A percentile compares a stretch with the other conserved stretches of the same genome.
phyloP scores from a whole-genome alignment of 2,113 vertebrate species.

The Ia io region DNA sequence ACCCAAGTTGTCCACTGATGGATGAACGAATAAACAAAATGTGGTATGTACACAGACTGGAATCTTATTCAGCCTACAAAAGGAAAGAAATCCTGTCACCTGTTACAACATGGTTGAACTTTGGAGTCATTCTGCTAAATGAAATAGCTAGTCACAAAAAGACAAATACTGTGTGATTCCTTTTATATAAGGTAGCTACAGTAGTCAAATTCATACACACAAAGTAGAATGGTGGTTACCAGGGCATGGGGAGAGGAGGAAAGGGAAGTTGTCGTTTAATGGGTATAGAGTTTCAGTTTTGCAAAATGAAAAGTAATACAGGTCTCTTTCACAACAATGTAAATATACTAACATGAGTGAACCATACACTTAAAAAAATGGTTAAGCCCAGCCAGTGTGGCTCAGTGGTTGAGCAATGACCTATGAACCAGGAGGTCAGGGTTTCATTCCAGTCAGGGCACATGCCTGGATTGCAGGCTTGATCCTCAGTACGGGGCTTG shows the following conservation, averaged over 20 bases:
- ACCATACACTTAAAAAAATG: background rate
- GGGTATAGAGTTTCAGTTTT: background rate
- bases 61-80: background rate
- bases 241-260: background rate
- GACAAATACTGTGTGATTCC: background rate
- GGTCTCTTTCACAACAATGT: background rate
- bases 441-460: background rate
- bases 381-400: background rate
- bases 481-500: no score
- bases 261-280: background rate
- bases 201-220: background rate
- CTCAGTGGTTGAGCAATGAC: background rate
- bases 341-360: background rate
- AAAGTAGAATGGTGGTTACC: background rate
- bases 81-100: background rate
- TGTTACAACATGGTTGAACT: background rate
- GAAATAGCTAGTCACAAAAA: background rate
- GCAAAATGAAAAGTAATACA: background rate
- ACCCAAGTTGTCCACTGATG: background rate
- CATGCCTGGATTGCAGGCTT: no score
- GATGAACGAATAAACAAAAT: background rate
- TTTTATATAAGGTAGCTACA: background rate
- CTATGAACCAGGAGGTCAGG: background rate
- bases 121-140: background rate
- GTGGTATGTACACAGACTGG: no score